phyloP scores from a whole-genome alignment of 2,888 invertebrate genomes.

The Lepidochitona cinerea region DNA sequence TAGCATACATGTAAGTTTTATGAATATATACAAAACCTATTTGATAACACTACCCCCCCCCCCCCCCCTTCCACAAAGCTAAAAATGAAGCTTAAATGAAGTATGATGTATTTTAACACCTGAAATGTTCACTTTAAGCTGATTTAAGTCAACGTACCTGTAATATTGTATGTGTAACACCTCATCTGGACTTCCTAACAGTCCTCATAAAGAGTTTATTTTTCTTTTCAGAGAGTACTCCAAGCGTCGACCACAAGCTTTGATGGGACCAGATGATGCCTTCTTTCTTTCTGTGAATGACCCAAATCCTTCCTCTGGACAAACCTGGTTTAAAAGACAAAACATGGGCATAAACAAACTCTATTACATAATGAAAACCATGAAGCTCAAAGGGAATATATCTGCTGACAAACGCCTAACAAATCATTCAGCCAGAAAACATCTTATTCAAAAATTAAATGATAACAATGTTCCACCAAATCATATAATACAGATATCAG shows the following conservation, averaged over 20 bases:
- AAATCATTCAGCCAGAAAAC: slow-evolving; percentile 13
- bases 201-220: no score
- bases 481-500: slow-evolving; percentile 12
- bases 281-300: neutral
- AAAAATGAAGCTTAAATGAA: no score
- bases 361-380: neutral
- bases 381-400: neutral
- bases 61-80: no score
- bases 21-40: no score
- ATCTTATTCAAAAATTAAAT: slow-evolving; percentile 12
- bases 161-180: no score
- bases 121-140: no score
- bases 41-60: no score
- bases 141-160: no score
- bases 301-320: no score
- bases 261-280: neutral
- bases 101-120: no score
- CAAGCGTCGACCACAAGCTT: neutral
- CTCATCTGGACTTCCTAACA: no score
- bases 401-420: slow-evolving; percentile 2
- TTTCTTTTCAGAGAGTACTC: neutral
- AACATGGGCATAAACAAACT: slow-evolving; percentile 2
- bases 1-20: no score
- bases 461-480: slow-evolving; percentile 5
- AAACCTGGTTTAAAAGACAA: neutral